Evolutionary conservation across 2,888 invertebrate genomes (phyloP).

Genomic region (Salpingus planirostris): DNA sequence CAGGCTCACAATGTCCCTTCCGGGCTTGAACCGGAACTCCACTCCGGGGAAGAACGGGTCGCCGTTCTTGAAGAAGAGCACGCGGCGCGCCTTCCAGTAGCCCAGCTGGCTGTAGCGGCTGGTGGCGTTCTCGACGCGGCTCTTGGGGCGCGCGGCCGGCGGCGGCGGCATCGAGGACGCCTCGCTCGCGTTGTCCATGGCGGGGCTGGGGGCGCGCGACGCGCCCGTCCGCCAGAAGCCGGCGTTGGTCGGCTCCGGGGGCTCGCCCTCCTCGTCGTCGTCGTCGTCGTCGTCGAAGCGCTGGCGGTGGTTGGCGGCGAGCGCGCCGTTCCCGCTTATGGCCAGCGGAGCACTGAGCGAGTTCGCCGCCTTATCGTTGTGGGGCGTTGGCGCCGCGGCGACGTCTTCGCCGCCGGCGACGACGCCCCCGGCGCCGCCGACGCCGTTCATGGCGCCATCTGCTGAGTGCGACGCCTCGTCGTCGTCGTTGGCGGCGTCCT

Average conservation of each 20-base stretch:
- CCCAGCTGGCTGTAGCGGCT: slow-evolving; percentile 60
- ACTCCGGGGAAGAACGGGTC: slow-evolving; percentile 87
- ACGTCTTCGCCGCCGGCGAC: slow-evolving; percentile 41
- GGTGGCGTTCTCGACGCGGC: slow-evolving; percentile 46
- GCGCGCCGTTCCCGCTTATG: slow-evolving; percentile 26
- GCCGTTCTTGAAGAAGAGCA: slow-evolving; percentile 89
- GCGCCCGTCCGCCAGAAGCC: slow-evolving; percentile 45
- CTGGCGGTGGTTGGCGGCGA: slow-evolving; percentile 24
- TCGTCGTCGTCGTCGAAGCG: slow-evolving; percentile 35
- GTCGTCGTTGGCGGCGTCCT: slow-evolving; percentile 41
- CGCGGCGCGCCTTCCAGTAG: slow-evolving; percentile 78
- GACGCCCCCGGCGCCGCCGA: slow-evolving; percentile 25
- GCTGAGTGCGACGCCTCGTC: too few relatives aligned
- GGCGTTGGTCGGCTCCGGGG: slow-evolving; percentile 40
- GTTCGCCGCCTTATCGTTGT: slow-evolving; percentile 26
- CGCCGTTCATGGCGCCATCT: slow-evolving; percentile 39
- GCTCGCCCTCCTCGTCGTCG: slow-evolving; percentile 24
- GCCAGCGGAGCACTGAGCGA: slow-evolving; percentile 25
- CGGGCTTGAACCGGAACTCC: slow-evolving; percentile 80
- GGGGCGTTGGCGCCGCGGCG: slow-evolving; percentile 42
- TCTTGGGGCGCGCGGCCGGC: slow-evolving; percentile 44
- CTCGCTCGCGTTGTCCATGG: slow-evolving; percentile 50
- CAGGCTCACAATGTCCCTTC: slow-evolving; percentile 76
- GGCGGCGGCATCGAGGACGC: slow-evolving; percentile 50
- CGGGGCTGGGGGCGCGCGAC: slow-evolving; percentile 44